Conservation (phyloP, 2,888 invertebrate genomes). For the Smittia aterrima region DNA sequence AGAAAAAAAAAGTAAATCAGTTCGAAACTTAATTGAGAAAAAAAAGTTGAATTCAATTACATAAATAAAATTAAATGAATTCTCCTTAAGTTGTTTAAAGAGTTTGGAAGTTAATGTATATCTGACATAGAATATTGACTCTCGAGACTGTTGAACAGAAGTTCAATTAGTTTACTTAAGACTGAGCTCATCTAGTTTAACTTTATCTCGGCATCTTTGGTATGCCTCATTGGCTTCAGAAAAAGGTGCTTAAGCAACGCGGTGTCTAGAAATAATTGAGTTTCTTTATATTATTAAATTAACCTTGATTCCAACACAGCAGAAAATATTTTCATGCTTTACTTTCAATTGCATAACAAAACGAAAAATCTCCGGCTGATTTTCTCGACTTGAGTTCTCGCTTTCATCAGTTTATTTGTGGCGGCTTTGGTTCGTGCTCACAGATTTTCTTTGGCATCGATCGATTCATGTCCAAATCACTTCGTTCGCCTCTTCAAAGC, state of each 20-base stretch:
- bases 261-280: neutral
- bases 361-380: neutral
- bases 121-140: no score
- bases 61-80: no score
- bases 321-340: neutral
- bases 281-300: conserved; percentile 17
- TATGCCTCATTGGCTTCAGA: neutral
- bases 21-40: no score
- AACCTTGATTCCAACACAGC: conserved; percentile 7
- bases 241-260: neutral
- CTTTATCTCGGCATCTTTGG: neutral
- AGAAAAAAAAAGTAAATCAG: neutral
- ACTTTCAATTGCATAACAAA: conserved; percentile 2
- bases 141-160: no score
- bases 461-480: neutral
- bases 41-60: no score
- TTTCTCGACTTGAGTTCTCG: neutral
- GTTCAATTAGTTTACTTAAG: no score
- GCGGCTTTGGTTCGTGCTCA: neutral
- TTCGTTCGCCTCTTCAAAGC: conserved; percentile 4
- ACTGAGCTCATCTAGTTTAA: no score
- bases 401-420: neutral
- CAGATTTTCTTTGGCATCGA: neutral
- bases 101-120: no score
- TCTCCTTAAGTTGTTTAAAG: no score